Evolutionary conservation across 2,113 vertebrate species (phyloP).

Genomic region (Myiagra hebetior): DNA sequence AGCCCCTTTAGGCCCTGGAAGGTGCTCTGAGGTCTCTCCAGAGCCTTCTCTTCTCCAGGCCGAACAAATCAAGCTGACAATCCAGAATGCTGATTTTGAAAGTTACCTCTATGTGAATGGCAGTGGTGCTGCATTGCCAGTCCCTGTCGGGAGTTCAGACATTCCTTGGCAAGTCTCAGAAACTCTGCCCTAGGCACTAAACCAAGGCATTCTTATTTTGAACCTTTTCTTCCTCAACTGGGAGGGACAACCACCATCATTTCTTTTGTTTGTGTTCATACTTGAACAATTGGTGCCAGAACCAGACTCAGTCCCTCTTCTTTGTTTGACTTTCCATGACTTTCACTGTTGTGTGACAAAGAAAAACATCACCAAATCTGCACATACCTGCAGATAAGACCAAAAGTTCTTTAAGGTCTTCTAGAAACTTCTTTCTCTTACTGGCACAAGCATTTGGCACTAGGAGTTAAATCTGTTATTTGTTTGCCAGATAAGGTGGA

Average conservation of each 20-base stretch:
- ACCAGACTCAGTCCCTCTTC: neutral
- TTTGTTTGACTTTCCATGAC: neutral
- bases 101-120: neutral
- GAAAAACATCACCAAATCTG: neutral
- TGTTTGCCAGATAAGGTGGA: neutral
- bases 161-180: neutral
- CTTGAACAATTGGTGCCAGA: neutral
- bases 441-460: neutral
- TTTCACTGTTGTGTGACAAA: neutral
- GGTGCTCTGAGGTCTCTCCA: neutral
- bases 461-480: neutral
- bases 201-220: neutral
- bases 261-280: neutral
- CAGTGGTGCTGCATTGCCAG: neutral
- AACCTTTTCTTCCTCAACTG: neutral
- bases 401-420: neutral
- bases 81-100: neutral
- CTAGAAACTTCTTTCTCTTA: neutral
- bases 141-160: neutral
- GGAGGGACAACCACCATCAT: neutral
- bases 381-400: neutral
- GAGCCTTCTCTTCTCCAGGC: neutral
- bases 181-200: neutral
- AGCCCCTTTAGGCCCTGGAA: neutral
- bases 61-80: neutral